Evolutionary conservation across 2,113 vertebrate genomes (phyloP).

Genomic region (Mormyrus iriodes): DNA sequence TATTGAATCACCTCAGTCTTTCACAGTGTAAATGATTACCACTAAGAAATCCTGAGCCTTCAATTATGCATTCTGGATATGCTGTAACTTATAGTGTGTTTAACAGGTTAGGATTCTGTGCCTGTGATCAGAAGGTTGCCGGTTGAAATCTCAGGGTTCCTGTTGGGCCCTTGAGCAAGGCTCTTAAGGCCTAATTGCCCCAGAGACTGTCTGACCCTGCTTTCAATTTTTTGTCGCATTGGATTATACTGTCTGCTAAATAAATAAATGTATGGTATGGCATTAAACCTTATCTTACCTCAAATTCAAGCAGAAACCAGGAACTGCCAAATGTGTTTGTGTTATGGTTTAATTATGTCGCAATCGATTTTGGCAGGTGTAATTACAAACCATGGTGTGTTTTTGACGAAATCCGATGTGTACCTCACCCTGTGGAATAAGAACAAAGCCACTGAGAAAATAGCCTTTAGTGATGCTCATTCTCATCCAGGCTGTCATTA

Average conservation of each 20-base stretch:
- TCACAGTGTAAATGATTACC: not conserved
- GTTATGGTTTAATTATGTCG: not conserved
- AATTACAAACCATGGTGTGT: not conserved
- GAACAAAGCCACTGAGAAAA: not conserved
- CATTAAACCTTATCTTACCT: not conserved
- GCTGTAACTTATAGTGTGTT: not conserved
- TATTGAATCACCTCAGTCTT: not conserved
- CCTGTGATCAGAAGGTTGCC: not conserved
- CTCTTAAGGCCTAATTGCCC: too few relatives aligned
- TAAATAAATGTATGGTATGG: not conserved
- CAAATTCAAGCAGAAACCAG: not conserved
- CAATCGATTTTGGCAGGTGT: not conserved
- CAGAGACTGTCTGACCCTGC: too few relatives aligned
- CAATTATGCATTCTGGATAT: not conserved
- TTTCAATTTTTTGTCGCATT: too few relatives aligned
- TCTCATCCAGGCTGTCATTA: too few relatives aligned
- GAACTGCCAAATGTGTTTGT: constrained; percentile 4
- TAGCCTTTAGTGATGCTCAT: too few relatives aligned
- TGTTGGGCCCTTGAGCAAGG: not conserved
- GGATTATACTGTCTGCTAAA: too few relatives aligned
- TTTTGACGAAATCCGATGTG: not conserved
- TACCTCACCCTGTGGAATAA: not conserved
- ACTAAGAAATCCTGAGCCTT: not conserved
- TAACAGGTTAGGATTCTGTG: not conserved
- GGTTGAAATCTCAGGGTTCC: not conserved